These are phyloP conservation scores for Arothron firmamentum DNA, from an alignment of 2,113 vertebrate species.

Conservation along the genomic window DNA sequence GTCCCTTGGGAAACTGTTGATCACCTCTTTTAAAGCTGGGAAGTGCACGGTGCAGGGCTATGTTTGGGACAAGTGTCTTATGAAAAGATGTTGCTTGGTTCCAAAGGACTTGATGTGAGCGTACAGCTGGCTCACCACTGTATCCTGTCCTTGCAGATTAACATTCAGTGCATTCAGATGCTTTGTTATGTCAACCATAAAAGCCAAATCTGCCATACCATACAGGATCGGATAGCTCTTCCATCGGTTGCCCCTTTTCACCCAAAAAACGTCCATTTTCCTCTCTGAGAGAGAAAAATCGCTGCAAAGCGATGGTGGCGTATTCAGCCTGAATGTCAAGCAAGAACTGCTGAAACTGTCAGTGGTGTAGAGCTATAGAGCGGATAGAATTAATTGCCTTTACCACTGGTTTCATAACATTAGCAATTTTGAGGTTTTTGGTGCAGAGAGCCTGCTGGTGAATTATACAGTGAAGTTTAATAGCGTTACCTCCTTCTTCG, in stretches of 20 bases:
- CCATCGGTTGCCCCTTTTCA: no score
- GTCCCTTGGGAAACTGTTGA: not conserved
- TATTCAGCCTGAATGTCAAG: no score
- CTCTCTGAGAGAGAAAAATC: no score
- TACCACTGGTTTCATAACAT: constrained; percentile 11
- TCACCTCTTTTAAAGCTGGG: not conserved
- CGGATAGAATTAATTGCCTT: constrained; percentile 3
- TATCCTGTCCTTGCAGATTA: not conserved
- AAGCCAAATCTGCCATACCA: no score
- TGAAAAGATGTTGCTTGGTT: not conserved
- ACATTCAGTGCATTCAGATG: not conserved
- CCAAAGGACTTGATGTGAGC: not conserved
- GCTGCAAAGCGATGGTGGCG: no score
- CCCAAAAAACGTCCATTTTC: no score
- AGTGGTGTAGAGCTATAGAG: constrained; percentile 3
- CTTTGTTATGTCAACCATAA: constrained; percentile 2
- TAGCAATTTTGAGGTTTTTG: constrained; percentile 11
- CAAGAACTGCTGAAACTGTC: no score
- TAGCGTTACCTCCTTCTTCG: no score
- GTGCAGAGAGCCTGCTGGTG: constrained; percentile 14
- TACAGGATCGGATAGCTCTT: no score
- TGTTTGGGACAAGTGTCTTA: constrained; percentile 3
- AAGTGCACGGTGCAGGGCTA: not conserved
- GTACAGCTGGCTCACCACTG: constrained; percentile 2
- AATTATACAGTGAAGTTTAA: no score